phyloP scores from a whole-genome alignment of 2,888 invertebrate species.

The Metacarcinus magister region DNA sequence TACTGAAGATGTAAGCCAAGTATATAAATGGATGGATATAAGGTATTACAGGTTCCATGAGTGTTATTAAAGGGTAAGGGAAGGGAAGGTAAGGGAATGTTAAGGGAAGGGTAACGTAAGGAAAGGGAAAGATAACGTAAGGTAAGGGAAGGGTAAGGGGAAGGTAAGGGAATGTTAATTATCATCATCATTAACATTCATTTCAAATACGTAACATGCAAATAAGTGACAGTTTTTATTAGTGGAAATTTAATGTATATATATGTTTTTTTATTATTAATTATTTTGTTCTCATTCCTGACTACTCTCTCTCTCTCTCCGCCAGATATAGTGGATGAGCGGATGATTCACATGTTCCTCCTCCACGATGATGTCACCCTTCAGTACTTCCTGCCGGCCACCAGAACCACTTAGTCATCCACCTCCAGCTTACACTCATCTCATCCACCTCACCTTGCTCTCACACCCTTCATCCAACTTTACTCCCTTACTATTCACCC shows the following conservation, averaged over 20 bases:
- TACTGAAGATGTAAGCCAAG: too few species aligned
- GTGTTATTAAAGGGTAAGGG: too few species aligned
- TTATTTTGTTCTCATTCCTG: not conserved
- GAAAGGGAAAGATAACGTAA: too few species aligned
- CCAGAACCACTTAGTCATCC: conserved; percentile 22
- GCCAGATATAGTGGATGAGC: conserved; percentile 90
- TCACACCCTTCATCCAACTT: not conserved
- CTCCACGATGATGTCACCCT: conserved; percentile 90
- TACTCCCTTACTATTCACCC: not conserved
- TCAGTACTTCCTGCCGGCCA: conserved; percentile 92
- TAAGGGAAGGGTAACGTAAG: too few species aligned
- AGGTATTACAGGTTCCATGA: too few species aligned
- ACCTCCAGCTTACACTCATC: not conserved
- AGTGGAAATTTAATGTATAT: not conserved
- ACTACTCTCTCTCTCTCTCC: conserved; percentile 66
- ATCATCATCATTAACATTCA: too few species aligned
- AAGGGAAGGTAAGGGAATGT: too few species aligned
- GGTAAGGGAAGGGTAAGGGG: too few species aligned
- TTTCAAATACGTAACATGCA: too few species aligned
- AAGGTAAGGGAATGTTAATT: too few species aligned
- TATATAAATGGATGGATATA: too few species aligned
- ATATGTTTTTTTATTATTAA: too few species aligned
- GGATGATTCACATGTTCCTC: conserved; percentile 90
- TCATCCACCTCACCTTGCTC: not conserved
- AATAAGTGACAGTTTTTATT: not conserved